Percentiles rank a stretch among this genome's conserved stretches.
Conservation (phyloP, 2,113 vertebrate genomes). For the Platysteira castanea region DNA sequence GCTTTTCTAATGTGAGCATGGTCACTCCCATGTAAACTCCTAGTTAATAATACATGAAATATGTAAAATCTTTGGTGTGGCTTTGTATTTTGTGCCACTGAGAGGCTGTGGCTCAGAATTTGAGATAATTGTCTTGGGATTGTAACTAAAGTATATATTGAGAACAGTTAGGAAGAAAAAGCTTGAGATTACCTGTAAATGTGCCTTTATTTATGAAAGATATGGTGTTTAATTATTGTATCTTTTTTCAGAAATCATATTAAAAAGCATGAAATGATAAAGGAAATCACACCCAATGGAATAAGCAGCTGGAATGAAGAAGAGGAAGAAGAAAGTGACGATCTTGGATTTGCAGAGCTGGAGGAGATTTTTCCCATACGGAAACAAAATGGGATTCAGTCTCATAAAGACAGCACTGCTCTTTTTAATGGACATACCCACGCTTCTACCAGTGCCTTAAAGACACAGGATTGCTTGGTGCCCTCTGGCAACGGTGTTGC, state of each 20-base stretch:
- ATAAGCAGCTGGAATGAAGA: slow-evolving; percentile 72
- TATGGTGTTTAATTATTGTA: neutral
- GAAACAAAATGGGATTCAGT: slow-evolving; percentile 67
- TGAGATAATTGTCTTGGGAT: neutral
- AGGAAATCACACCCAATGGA: slow-evolving; percentile 76
- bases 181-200: neutral
- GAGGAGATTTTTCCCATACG: slow-evolving; percentile 59
- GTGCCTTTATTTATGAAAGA: neutral
- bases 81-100: neutral
- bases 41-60: neutral
- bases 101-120: neutral
- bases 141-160: neutral
- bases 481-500: slow-evolving; percentile 57
- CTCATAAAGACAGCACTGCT: slow-evolving; percentile 63
- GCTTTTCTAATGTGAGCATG: neutral
- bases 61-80: neutral
- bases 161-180: neutral
- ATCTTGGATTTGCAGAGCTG: slow-evolving; percentile 53
- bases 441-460: slow-evolving; percentile 93
- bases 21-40: neutral
- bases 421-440: slow-evolving; percentile 84
- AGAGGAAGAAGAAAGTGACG: slow-evolving; percentile 46
- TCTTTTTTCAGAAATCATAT: slow-evolving; percentile 81
- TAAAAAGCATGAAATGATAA: slow-evolving; percentile 71
- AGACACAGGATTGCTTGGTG: slow-evolving; percentile 76